Conservation (phyloP, 1,140 invertebrate species). For the Ceratosolen solmsi region DNA sequence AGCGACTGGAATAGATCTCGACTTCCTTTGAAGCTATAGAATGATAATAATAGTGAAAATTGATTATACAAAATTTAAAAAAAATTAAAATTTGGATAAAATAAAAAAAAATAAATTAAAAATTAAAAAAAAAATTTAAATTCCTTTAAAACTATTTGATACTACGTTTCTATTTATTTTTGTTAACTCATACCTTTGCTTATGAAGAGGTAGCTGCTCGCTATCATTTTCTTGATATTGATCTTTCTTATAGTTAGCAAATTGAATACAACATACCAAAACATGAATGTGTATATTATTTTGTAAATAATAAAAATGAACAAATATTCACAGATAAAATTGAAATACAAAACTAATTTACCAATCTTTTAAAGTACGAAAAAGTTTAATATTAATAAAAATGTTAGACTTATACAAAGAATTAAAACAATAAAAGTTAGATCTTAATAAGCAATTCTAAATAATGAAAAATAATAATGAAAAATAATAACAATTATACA, state of each 20-base stretch:
- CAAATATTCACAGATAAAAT: neutral
- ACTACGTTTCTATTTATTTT: neutral
- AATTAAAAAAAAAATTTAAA: conserved; percentile 8
- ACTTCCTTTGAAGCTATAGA: conserved; percentile 63
- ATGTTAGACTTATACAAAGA: neutral
- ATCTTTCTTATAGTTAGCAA: conserved; percentile 66
- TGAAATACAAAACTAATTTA: conserved; percentile 9
- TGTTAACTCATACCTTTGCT: conserved; percentile 64
- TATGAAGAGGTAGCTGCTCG: conserved; percentile 63
- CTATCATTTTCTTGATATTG: conserved; percentile 67
- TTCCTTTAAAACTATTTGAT: neutral
- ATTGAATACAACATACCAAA: conserved; percentile 62
- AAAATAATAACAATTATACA: neutral
- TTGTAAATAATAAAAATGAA: conserved; percentile 44
- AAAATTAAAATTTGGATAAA: conserved; percentile 3
- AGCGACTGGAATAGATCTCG: conserved; percentile 59
- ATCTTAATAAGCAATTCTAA: neutral
- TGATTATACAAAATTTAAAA: conserved; percentile 22
- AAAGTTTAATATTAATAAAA: neutral
- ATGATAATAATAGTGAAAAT: conserved; percentile 37
- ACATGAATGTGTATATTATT: conserved; percentile 51
- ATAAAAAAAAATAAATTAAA: conserved; percentile 2
- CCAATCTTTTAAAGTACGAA: neutral
- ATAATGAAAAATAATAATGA: neutral
- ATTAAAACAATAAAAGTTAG: neutral